Base-by-base conservation (phyloP, 2,888 invertebrate genomes). In the Smittia aterrima region DNA sequence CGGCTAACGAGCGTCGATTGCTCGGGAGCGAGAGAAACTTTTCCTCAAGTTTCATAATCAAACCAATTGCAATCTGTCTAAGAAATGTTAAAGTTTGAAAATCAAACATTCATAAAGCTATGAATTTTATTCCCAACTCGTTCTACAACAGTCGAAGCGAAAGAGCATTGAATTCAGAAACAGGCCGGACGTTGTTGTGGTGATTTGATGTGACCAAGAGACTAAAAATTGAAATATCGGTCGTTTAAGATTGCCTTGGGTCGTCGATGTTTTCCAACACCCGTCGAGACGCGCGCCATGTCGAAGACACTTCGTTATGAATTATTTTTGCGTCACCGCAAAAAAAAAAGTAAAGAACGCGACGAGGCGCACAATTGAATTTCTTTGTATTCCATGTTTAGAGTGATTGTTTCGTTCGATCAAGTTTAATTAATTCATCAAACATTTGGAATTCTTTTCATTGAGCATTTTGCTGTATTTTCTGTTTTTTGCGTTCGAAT, bases 401-500 rank as follows among this genome's bases (percentile, higher is more conserved):
- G 47, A 2, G 2, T 11, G 18, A 20, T 58, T 22, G 58, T 58
- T 58, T 58, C 58, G 18, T 18, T 22, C 22, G 20, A 58, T 66
- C 27, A 27, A 47, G 16, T 47, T 24, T 68, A 68, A 68, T 68
- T 68, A 68, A 68, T 68, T 68, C 68, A 68, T 41, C 24, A 68
- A 66, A 58, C 20, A 18, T 38, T 68, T 24, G n/a, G 41, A 68
- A 68, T 68, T 68, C 22, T 68, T 24, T 68, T 22, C 22, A 38
- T 20, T 16, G 20, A 66, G 1, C 47, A 11, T 67, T 67, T 40
- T 40, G 24, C 22, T n/a, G n/a, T n/a, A n/a, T n/a, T n/a, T n/a
- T n/a, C n/a, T n/a, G n/a, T n/a, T n/a, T n/a, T 40, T 66, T 25
- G 3, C 24, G 32, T 68, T n/a, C 20, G 41, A 68, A 68, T 68